phyloP scores from a whole-genome alignment of 1,140 invertebrate species.

The Drosophila ambigua region DNA sequence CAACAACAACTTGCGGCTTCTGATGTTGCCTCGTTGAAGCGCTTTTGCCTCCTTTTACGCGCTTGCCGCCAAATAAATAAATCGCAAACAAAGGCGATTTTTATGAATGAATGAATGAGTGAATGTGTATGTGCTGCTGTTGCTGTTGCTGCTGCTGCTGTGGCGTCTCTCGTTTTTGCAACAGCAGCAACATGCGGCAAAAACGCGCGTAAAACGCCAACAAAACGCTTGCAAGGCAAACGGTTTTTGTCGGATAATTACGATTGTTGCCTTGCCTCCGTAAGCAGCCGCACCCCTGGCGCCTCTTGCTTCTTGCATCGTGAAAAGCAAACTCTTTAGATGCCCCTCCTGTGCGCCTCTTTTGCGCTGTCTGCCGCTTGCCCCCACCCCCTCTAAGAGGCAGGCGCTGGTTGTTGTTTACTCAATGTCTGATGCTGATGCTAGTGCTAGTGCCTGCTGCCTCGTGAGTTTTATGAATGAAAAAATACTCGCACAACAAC shows the following conservation, averaged over 20 bases:
- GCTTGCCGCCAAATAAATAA: conserved; percentile 75
- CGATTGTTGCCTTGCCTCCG: conserved; percentile 31
- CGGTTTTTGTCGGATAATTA: conserved; percentile 44
- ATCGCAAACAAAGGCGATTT: conserved; percentile 58
- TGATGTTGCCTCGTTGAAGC: conserved; percentile 18
- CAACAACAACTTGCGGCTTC: conserved; percentile 28
- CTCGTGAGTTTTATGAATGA: conserved; percentile 57
- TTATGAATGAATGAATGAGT: too few species aligned
- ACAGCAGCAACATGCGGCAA: conserved; percentile 25
- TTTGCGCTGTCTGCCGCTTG: background rate
- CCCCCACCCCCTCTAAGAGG: background rate
- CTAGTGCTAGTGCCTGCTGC: background rate
- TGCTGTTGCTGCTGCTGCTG: conserved; percentile 39
- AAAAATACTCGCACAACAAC: conserved; percentile 11
- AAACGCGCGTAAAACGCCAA: conserved; percentile 37
- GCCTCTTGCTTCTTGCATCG: background rate
- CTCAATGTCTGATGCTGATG: conserved; percentile 25
- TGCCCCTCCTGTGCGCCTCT: too few species aligned
- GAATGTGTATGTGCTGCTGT: conserved; percentile 16
- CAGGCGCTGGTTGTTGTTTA: conserved; percentile 34
- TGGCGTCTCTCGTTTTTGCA: conserved; percentile 52
- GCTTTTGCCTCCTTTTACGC: conserved; percentile 73
- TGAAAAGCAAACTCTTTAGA: too few species aligned
- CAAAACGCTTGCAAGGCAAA: conserved; percentile 19
- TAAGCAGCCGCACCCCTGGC: background rate